Percentiles rank a stretch among this genome's conserved stretches.
phyloP scores from a whole-genome alignment of 2,888 invertebrate species.

The Oscheius myriophilus region DNA sequence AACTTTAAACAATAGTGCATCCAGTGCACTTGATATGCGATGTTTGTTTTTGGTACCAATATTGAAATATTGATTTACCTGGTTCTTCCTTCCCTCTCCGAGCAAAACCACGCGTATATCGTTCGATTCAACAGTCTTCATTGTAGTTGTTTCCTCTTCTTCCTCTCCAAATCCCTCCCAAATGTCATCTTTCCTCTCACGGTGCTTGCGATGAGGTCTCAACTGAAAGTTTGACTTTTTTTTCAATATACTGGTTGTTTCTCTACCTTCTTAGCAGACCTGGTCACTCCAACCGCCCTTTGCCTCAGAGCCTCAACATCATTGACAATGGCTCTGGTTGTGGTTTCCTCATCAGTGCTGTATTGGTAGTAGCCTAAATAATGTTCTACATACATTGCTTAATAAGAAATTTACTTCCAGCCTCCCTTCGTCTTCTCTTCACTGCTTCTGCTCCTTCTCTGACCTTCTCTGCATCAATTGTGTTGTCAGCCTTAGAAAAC shows the following conservation, averaged over 20 bases:
- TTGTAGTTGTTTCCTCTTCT: conserved; percentile 1
- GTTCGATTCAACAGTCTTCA: conserved; percentile 31
- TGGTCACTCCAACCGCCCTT: conserved; percentile 5
- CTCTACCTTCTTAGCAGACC: not conserved
- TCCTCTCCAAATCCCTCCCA: conserved; percentile 52
- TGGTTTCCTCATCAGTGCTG: conserved; percentile 1
- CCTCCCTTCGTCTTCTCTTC: conserved; percentile 37
- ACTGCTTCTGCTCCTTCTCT: conserved; percentile 36
- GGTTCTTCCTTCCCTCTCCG: conserved; percentile 17
- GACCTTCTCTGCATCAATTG: conserved; percentile 42
- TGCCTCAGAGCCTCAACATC: conserved; percentile 20
- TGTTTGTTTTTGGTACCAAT: too few species aligned
- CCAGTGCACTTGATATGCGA: too few species aligned
- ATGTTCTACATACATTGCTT: not conserved
- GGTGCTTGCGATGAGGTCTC: conserved; percentile 30
- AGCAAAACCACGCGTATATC: conserved; percentile 50
- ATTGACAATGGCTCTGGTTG: not conserved
- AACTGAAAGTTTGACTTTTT: conserved; percentile 7
- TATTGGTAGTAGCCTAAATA: conserved; percentile 26
- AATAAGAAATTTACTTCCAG: not conserved
- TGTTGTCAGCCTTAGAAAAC: conserved; percentile 48
- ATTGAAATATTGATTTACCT: conserved; percentile 11
- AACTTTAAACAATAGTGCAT: too few species aligned
- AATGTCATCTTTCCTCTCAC: conserved; percentile 38
- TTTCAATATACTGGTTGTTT: not conserved